These are phyloP conservation scores for Marmota flaviventris DNA, from an alignment of 2,113 vertebrate species.

Conservation along the genomic window DNA sequence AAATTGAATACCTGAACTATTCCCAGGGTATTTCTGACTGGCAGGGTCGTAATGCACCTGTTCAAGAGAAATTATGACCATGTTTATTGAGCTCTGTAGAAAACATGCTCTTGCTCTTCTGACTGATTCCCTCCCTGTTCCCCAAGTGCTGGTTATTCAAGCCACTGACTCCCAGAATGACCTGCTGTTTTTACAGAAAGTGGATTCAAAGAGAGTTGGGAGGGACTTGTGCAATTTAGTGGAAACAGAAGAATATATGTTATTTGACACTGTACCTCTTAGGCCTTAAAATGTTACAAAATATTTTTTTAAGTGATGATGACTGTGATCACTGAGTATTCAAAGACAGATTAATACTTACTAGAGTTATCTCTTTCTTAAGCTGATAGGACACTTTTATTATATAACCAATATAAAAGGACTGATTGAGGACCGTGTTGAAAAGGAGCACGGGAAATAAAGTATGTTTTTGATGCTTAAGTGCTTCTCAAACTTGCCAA, in stretches of 20 bases:
- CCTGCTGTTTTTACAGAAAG: constrained; percentile 34
- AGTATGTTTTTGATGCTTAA: background rate
- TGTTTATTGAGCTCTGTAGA: constrained; percentile 37
- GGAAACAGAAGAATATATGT: constrained; percentile 35
- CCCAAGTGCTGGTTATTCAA: constrained; percentile 28
- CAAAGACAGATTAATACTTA: constrained; percentile 25
- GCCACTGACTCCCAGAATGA: constrained; percentile 42
- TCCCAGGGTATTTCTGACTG: background rate
- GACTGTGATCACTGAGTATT: background rate
- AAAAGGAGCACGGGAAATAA: background rate
- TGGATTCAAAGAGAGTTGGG: constrained; percentile 24
- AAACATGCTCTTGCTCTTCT: constrained; percentile 1
- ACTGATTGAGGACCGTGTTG: background rate
- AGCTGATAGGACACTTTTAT: background rate
- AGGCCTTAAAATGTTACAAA: background rate
- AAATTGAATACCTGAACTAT: constrained; percentile 2
- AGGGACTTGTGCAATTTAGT: constrained; percentile 7
- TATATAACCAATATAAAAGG: background rate
- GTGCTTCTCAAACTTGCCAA: background rate
- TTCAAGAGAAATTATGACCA: constrained; percentile 18
- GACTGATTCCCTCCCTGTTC: background rate
- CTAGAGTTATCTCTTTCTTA: background rate
- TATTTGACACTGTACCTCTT: constrained; percentile 9
- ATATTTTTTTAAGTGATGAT: background rate
- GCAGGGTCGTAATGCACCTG: background rate